Conservation (phyloP, 2,888 invertebrate species). For the Drosophila longiperda region DNA sequence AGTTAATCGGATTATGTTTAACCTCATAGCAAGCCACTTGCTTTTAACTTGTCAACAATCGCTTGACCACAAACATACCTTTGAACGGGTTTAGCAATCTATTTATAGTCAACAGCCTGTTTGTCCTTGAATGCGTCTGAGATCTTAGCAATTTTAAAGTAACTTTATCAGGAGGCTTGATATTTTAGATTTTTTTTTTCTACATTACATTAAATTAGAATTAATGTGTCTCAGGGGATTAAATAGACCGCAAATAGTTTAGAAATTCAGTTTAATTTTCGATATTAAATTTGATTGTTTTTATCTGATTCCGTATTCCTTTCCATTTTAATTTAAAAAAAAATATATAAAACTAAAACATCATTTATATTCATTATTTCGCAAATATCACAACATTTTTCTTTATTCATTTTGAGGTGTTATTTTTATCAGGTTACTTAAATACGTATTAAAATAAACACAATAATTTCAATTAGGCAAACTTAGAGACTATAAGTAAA, state of each 20-base stretch:
- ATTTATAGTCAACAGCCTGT: slow-evolving; percentile 1
- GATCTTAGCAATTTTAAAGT: slow-evolving; percentile 26
- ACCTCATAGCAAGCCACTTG: slow-evolving; percentile 19
- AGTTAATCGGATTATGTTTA: slow-evolving; percentile 27
- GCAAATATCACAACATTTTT: slow-evolving; percentile 55
- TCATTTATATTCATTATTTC: slow-evolving; percentile 21
- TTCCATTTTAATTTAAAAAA: neutral
- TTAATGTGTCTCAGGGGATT: neutral
- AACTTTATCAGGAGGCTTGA: neutral
- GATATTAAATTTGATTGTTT: neutral
- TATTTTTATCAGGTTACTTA: slow-evolving; percentile 16
- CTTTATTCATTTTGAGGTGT: slow-evolving; percentile 38
- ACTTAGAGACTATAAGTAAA: slow-evolving; percentile 38
- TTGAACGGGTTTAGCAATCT: slow-evolving; percentile 11
- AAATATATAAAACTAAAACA: neutral
- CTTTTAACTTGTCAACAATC: slow-evolving; percentile 36
- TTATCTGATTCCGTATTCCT: neutral
- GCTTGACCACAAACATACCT: slow-evolving; percentile 26
- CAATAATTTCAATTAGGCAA: slow-evolving; percentile 34
- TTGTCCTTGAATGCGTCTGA: slow-evolving; percentile 20
- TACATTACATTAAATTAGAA: neutral
- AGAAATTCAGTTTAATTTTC: neutral
- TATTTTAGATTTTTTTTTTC: neutral
- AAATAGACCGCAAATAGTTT: neutral
- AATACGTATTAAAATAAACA: slow-evolving; percentile 25